These are phyloP conservation scores for Pangasius larnaudii DNA, from an alignment of 2,797 vertebrate genomes.

Conservation along the genomic window DNA sequence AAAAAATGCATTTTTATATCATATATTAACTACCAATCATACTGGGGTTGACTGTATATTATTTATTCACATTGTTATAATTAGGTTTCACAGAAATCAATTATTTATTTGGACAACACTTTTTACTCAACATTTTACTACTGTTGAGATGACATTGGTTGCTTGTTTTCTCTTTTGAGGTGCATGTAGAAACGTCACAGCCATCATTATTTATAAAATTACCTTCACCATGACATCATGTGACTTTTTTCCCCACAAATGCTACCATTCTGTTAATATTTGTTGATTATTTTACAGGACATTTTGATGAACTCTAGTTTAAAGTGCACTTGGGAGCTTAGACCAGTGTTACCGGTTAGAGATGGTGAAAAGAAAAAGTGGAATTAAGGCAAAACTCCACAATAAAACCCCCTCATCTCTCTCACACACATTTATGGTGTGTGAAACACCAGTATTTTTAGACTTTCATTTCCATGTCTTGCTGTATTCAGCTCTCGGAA, in stretches of 20 bases:
- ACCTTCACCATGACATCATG: neutral
- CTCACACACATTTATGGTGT: neutral
- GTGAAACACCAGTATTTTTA: neutral
- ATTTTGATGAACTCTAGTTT: neutral
- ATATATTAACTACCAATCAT: neutral
- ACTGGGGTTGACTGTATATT: neutral
- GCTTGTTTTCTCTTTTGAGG: neutral
- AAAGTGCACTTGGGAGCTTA: neutral
- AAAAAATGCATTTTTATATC: neutral
- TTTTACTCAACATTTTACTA: neutral
- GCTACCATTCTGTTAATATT: neutral
- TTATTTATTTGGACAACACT: neutral
- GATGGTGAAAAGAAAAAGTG: neutral
- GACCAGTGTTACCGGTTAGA: neutral
- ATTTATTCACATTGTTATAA: neutral
- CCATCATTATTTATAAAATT: neutral
- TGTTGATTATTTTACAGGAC: neutral
- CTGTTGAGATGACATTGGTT: neutral
- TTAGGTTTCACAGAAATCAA: constrained; percentile 10
- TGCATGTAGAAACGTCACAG: neutral
- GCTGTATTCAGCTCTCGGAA: neutral
- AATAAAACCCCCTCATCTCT: neutral
- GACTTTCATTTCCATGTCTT: neutral
- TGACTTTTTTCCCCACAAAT: neutral
- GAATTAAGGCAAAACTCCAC: neutral